Evolutionary conservation across 2,888 invertebrate species (phyloP), one percentile per base, ranked within the genome.

Genomic region (Mythimna lalbum): DNA sequence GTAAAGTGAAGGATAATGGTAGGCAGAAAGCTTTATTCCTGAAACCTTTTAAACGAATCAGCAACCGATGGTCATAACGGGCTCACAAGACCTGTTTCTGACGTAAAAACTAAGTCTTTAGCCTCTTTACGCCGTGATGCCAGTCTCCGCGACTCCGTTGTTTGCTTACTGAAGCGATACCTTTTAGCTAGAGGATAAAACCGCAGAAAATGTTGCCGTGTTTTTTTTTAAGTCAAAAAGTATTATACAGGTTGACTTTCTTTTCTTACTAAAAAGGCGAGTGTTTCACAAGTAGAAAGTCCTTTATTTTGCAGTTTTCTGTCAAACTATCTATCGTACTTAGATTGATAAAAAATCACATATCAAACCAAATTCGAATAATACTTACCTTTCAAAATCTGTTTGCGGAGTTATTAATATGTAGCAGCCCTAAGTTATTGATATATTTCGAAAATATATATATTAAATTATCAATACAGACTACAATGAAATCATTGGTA

Each of bases 151-250:
- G 73, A 74, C 63, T 76, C 76, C 69, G 87, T 88, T 91, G 90
- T 90, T 90, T 89, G 88, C 84, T 83, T 84, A 87, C 84, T 83
- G 80, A 75, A 86, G 87, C 86, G 86, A 88, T 89, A 89, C 90
- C 89, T 91, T 91, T 92, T 91, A 91, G 91, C 86, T 75, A 80
- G 86, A 79, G 66, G 73, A 81, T 73, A 73, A 71, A 73, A 31
- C 43, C 36, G 23, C 55, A 62, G 27, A 64, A 77, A 79, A 81
- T 78, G 64, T 72, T 68, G 52, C 59, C 49, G 21, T 33, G 14
- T 56, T 63, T 64, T 67, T 64, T 64, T 64, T 61, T 60, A 72
- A 39, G 36, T 63, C 10, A n/a, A 63, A 66, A 47, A 47, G 55
- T 56, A 27, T 61, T n/a, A 23, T 62, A 61, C 31, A 14, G 7